phyloP scores from a whole-genome alignment of 37 sponge, comb jelly and placozoan species.

The Crambe crambe region DNA sequence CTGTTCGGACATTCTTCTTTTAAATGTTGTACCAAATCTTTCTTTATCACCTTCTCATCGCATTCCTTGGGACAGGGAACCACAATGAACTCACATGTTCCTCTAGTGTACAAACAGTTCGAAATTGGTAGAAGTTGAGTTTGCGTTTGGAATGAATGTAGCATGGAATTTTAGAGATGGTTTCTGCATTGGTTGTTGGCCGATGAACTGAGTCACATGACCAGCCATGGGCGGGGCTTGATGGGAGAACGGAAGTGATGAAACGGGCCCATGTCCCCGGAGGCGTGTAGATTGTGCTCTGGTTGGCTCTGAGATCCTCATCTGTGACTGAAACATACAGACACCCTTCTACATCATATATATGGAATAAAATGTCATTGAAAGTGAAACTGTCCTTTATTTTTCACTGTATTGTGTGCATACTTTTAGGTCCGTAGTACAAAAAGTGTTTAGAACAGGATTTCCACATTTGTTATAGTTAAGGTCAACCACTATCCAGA shows the following conservation, averaged over 20 bases:
- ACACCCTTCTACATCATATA: too few relatives aligned
- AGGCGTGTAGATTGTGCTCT: conserved; percentile 54
- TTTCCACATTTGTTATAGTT: too few relatives aligned
- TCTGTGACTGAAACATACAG: too few relatives aligned
- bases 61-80: conserved; percentile 27
- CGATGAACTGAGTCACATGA: neutral
- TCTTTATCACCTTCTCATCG: too few relatives aligned
- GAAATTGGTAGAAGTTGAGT: neutral
- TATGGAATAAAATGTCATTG: too few relatives aligned
- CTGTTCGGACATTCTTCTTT: conserved; percentile 4
- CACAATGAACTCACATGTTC: neutral
- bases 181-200: neutral
- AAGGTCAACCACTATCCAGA: too few relatives aligned
- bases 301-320: conserved; percentile 37
- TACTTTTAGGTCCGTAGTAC: too few relatives aligned
- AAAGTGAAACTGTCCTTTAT: too few relatives aligned
- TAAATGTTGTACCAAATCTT: conserved; percentile 8
- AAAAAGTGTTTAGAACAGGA: too few relatives aligned
- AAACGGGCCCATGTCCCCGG: conserved; percentile 43
- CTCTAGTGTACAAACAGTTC: too few relatives aligned
- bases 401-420: too few relatives aligned
- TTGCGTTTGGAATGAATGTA: neutral
- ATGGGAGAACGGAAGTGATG: neutral
- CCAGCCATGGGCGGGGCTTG: neutral
- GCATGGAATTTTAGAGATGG: neutral